phyloP scores from a whole-genome alignment of 2,888 invertebrate species.

The Eulithis prunata region DNA sequence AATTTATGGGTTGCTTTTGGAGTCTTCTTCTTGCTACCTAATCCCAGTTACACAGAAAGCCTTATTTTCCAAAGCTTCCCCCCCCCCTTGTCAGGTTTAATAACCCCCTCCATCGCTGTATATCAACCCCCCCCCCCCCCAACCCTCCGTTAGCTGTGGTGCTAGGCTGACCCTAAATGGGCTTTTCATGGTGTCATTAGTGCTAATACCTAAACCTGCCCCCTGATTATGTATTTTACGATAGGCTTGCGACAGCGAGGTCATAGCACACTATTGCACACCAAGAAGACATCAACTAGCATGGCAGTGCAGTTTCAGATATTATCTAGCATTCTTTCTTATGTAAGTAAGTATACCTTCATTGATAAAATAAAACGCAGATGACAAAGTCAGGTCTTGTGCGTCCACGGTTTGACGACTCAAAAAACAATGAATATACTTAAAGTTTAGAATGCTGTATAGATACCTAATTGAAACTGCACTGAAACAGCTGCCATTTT shows the following conservation, averaged over 20 bases:
- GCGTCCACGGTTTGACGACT: no score
- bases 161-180: conserved; percentile 35
- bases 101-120: conserved; percentile 19
- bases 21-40: conserved; percentile 13
- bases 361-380: no score
- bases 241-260: background rate
- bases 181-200: conserved; percentile 36
- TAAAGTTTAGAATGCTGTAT: no score
- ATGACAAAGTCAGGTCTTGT: no score
- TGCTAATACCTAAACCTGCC: conserved; percentile 25
- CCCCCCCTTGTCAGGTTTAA: conserved; percentile 15
- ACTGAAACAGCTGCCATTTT: no score
- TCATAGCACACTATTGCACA: no score
- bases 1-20: background rate
- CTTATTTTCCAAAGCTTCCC: conserved; percentile 21
- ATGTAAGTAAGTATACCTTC: no score
- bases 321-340: no score
- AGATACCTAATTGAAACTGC: no score
- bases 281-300: no score
- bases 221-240: background rate
- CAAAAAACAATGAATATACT: no score
- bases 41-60: conserved; percentile 31
- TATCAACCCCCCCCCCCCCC: conserved; percentile 15
- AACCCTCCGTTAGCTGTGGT: conserved; percentile 27
- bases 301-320: no score